Conservation (phyloP, 2,888 invertebrate genomes). For the Phlogophora meticulosa region DNA sequence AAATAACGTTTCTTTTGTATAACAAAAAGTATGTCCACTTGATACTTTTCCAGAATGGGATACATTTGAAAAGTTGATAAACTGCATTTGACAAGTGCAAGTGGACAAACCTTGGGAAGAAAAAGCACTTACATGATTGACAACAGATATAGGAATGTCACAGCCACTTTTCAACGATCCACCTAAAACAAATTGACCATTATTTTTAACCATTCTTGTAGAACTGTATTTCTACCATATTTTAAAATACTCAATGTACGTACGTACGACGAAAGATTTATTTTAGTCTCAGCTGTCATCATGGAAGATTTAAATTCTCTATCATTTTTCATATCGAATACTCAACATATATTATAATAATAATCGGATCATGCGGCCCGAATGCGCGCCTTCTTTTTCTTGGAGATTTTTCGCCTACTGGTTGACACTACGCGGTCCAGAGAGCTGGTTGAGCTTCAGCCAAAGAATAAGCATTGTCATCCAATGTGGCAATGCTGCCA, state of each 20-base stretch:
- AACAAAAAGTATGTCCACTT: not conserved
- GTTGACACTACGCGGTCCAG: no score
- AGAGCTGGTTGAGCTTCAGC: no score
- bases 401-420: no score
- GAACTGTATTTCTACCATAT: not conserved
- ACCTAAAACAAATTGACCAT: conserved; percentile 64
- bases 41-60: not conserved
- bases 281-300: not conserved
- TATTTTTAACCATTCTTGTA: not conserved
- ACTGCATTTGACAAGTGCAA: no score
- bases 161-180: conserved; percentile 73
- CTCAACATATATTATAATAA: no score
- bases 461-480: no score
- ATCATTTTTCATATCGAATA: no score
- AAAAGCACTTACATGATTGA: conserved; percentile 64
- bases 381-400: no score
- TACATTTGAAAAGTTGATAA: no score
- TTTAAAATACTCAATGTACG: not conserved
- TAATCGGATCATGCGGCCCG: no score
- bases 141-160: conserved; percentile 72
- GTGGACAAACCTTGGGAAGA: not conserved
- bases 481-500: no score
- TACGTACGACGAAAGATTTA: not conserved
- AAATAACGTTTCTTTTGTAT: not conserved
- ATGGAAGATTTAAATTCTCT: not conserved